Conservation (phyloP, 2,797 vertebrate genomes). For the Gambelia wislizenii region DNA sequence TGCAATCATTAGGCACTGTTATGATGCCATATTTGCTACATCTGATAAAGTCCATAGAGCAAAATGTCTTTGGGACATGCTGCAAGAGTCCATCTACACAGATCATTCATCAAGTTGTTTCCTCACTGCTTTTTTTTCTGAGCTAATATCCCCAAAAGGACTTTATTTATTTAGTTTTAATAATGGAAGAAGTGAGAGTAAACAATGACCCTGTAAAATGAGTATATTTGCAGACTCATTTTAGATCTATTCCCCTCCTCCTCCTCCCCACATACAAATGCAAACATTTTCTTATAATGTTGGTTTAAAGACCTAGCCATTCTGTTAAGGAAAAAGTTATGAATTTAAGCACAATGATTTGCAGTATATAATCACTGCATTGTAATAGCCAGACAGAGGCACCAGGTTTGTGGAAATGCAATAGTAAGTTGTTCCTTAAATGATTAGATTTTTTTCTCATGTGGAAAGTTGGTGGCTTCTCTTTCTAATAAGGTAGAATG, state of each 20-base stretch:
- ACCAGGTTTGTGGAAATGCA: not conserved
- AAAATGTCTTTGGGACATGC: not conserved
- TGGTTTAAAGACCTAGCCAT: not conserved
- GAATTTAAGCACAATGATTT: not conserved
- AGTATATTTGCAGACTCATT: not conserved
- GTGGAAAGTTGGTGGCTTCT: not conserved
- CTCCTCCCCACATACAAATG: not conserved
- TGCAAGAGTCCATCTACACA: not conserved
- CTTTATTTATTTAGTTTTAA: not conserved
- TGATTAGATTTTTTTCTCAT: not conserved
- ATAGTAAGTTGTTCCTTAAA: constrained; percentile 13
- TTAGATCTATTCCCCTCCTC: not conserved
- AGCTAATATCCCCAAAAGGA: not conserved
- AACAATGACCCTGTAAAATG: not conserved
- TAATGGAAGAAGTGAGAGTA: not conserved
- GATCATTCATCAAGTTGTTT: not conserved
- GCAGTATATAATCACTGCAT: not conserved
- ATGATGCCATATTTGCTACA: too few species aligned
- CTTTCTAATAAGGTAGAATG: not conserved
- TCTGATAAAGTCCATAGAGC: too few species aligned
- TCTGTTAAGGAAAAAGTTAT: constrained; percentile 7
- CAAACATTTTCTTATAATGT: not conserved
- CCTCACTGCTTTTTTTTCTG: not conserved
- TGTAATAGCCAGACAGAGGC: not conserved
- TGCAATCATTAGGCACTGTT: too few species aligned